Evolutionary conservation across 1,140 invertebrate species (phyloP), one percentile per base, ranked within the genome.

Genomic region (Chlorops oryzae): DNA sequence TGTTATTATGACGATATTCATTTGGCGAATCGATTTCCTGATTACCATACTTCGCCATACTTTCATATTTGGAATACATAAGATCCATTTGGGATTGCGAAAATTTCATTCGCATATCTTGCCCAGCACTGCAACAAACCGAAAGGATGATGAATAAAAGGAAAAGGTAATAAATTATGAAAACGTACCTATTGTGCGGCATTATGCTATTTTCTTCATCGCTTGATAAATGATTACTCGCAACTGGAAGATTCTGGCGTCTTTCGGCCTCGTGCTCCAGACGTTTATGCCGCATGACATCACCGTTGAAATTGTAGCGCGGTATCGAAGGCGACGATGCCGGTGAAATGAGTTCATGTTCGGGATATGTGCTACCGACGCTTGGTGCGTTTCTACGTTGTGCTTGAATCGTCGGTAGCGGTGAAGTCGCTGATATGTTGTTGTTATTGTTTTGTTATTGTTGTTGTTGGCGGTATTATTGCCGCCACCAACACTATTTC

Each of bases 171-270:
- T 18, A 35, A 44, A 24, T 13, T 20, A 10, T 17, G 13, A 47
- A 35, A 47, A n/a, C n/a, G 20, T 39, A 70, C 67, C 64, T 70
- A 38, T 72, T 72, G 50, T 72, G 69, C 1, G 70, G 69, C 54
- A 72, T 72, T 2, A 72, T 72, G 58, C 69, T 72, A 51, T 72
- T 72, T 56, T 72, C 70, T 41, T 72, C 70, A 23, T 72, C 70
- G 45, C 70, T 72, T 44, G 70, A 72, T 50, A 72, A 57, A 32
- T 59, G 57, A 24, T 70, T 65, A 42, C 70, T 66, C 38, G 70
- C 64, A 0, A 59, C 60, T 39, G 63, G 64, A 27, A 68, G 56
- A 25, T 66, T 66, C 49, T 71, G 66, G 0, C 62, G 59, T 34
- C 56, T 47, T 0, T 66, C 55, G 20, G 61, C 62, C 37, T 67